Conservation (phyloP, 2,113 vertebrate species). For the Dromas ardeola region DNA sequence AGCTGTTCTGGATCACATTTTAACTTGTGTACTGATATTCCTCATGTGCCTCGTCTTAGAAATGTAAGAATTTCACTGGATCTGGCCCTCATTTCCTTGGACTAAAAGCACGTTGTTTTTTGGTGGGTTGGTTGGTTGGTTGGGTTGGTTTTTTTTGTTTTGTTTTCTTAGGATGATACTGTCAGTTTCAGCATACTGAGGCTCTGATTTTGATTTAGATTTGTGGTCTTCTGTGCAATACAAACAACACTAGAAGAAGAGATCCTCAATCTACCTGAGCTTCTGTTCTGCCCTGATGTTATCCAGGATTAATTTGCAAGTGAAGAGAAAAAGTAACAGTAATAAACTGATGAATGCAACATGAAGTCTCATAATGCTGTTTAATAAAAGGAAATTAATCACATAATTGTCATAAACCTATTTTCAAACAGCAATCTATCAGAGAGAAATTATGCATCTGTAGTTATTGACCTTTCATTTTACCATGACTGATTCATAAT, state of each 20-base stretch:
- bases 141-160: not conserved
- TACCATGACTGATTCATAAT: conserved; percentile 78
- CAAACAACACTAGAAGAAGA: not conserved
- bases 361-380: conserved; percentile 77
- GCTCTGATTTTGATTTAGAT: not conserved
- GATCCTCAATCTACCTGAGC: conserved; percentile 13
- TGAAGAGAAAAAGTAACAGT: conserved; percentile 69
- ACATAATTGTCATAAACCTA: conserved; percentile 82
- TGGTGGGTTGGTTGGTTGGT: not conserved
- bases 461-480: conserved; percentile 82
- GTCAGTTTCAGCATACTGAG: not conserved
- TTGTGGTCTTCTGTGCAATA: not conserved
- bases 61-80: not conserved
- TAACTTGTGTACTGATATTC: not conserved
- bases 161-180: not conserved
- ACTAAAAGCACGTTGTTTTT: not conserved
- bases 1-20: not conserved
- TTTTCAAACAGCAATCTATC: conserved; percentile 82
- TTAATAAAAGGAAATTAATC: conserved; percentile 84
- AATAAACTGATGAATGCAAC: conserved; percentile 79
- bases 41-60: not conserved
- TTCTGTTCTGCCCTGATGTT: conserved; percentile 45
- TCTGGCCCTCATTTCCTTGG: not conserved
- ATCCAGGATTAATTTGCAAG: conserved; percentile 58
- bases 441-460: conserved; percentile 81